These are phyloP conservation scores for Pyrrhia umbra DNA, from an alignment of 2,888 invertebrate genomes.

Conservation along the genomic window DNA sequence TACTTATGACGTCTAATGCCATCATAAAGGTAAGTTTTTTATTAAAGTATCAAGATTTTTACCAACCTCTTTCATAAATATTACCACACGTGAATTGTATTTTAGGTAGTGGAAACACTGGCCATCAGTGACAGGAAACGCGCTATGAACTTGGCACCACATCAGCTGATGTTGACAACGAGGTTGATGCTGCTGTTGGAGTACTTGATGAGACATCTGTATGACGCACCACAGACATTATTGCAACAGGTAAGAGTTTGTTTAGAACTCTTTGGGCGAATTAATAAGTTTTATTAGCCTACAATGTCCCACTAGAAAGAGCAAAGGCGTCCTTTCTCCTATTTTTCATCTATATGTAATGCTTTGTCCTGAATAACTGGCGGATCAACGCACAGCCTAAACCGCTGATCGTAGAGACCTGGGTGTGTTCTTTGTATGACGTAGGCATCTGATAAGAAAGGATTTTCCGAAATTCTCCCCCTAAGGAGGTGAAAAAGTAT, in stretches of 20 bases:
- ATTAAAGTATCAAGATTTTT: neutral
- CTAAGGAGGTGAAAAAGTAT: no score
- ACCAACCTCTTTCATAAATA: neutral
- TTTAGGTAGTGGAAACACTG: conserved; percentile 85
- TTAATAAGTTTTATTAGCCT: no score
- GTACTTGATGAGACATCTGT: conserved; percentile 98
- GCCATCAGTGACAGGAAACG: conserved; percentile 82
- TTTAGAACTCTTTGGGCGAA: no score
- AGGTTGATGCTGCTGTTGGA: conserved; percentile 96
- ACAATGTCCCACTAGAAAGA: no score
- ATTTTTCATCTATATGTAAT: no score
- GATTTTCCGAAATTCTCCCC: no score
- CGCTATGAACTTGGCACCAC: conserved; percentile 80
- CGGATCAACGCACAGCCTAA: no score
- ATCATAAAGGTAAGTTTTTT: conserved; percentile 83
- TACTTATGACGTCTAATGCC: conserved; percentile 95
- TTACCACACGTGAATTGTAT: conserved; percentile 5
- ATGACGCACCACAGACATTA: conserved; percentile 96
- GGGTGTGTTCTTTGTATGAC: no score
- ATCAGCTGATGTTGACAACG: conserved; percentile 95
- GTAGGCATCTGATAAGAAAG: no score
- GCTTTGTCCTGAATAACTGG: no score
- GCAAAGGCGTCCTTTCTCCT: no score
- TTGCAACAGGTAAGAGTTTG: conserved; percentile 95
- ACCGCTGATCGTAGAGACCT: no score